These are phyloP conservation scores for Aphelinus atriplicis DNA, from an alignment of 1,140 invertebrate genomes.

Conservation along the genomic window DNA sequence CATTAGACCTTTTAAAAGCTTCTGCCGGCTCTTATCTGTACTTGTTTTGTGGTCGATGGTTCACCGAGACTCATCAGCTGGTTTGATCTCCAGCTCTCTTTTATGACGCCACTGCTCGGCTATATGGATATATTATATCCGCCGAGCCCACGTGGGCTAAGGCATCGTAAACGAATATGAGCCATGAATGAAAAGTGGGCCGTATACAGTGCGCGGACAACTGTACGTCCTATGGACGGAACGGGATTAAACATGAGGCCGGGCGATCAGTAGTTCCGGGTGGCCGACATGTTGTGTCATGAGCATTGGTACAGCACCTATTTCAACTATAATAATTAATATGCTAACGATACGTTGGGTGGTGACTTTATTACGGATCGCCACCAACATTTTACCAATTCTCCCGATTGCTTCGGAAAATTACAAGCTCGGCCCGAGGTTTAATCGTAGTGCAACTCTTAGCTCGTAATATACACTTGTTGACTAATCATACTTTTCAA, in stretches of 20 bases:
- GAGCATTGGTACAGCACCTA: not conserved
- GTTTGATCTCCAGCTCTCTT: constrained; percentile 6
- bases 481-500: too few relatives aligned
- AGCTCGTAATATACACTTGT: too few relatives aligned
- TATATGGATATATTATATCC: too few relatives aligned
- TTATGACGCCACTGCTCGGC: constrained; percentile 2
- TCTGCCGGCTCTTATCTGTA: constrained; percentile 39
- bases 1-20: constrained; percentile 45
- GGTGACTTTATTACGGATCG: constrained; percentile 11
- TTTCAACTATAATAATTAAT: constrained; percentile 21
- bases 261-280: not conserved
- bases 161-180: not conserved
- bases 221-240: not conserved
- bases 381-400: too few relatives aligned
- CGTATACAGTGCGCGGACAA: not conserved
- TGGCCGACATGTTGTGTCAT: not conserved
- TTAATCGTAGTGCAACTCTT: too few relatives aligned
- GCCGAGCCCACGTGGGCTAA: not conserved
- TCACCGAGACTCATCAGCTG: constrained; percentile 1
- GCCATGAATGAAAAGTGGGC: not conserved
- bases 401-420: too few relatives aligned
- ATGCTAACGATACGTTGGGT: constrained; percentile 4
- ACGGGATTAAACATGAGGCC: not conserved
- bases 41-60: not conserved
- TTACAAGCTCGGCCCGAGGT: too few relatives aligned